Base-by-base conservation (phyloP, 2,888 invertebrate genomes). In the Andrena bicolor region DNA sequence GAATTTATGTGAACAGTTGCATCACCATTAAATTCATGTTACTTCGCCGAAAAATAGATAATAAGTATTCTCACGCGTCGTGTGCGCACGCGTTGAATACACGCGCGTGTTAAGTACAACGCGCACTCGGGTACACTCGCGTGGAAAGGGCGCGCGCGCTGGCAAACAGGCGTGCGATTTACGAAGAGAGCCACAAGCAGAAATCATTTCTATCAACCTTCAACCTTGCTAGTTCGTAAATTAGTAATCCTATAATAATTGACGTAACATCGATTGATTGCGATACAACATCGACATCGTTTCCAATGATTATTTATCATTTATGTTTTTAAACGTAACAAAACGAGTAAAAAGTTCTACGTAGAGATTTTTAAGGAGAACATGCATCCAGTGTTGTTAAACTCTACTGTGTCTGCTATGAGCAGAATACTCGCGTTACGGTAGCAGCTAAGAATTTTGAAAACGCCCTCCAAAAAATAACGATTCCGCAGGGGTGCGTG, bases 141-240 rank as follows among this genome's bases (percentile, higher is more conserved):
- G 35, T 28, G 60, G 51, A 49, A 49, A 13, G 30, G 58, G 68
- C 70, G 74, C 49, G 41, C 70, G 41, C 41, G 68, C n/a, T 41
- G 41, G 13, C 41, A 41, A 32, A 51, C 60, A 48, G 53, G 20
- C 71, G 49, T 35, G 66, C 2, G 51, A 61, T 72, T 30, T 63
- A 35, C 60, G 48, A 58, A 35, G 32, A 58, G 26, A 53, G 8
- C 10, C 53, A 61, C 51, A 65, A 60, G 70, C 48, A 80, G 74
- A 53, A 82, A 82, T 82, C 69, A 75, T 65, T 74, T 66, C 74
- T 65, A 65, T 51, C 28, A 35, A 49, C 51, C 16, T 60, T 48
- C 16, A 7, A 48, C 3, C 23, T 51, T 23, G 49, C 30, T n/a
- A 68, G 30, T 53, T 26, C 26, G 30, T 48, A 35, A 79, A 35